phyloP scores from a whole-genome alignment of 1,140 invertebrate species.

The Macrocentrus cingulum region DNA sequence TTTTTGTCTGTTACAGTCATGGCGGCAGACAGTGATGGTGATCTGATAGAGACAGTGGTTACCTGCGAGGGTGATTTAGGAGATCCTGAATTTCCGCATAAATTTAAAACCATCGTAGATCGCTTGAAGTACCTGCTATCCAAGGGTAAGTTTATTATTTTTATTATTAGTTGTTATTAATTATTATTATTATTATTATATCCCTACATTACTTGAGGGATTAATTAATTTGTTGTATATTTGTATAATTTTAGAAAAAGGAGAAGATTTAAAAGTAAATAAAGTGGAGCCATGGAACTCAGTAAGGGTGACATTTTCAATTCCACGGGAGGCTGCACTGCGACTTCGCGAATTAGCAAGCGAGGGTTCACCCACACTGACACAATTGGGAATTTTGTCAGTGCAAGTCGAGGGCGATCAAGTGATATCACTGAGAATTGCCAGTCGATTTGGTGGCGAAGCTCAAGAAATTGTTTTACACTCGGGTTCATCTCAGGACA shows the following conservation, averaged over 20 bases:
- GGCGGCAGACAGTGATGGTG: slow-evolving; percentile 76
- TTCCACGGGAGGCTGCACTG: slow-evolving; percentile 90
- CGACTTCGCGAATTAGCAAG: slow-evolving; percentile 86
- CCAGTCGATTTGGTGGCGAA: slow-evolving; percentile 70
- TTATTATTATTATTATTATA: too few species aligned
- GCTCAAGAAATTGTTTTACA: slow-evolving; percentile 76
- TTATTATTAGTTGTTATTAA: too few species aligned
- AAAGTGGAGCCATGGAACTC: slow-evolving; percentile 99
- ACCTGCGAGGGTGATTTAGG: slow-evolving; percentile 79
- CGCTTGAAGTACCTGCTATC: slow-evolving; percentile 70
- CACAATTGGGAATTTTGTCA: slow-evolving; percentile 89
- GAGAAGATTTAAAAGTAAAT: slow-evolving; percentile 64
- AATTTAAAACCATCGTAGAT: slow-evolving; percentile 69
- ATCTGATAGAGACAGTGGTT: slow-evolving; percentile 72
- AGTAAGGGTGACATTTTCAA: slow-evolving; percentile 93
- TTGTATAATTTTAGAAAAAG: slow-evolving; percentile 50
- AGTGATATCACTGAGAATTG: slow-evolving; percentile 86
- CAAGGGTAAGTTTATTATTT: slow-evolving; percentile 63
- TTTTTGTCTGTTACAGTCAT: slow-evolving; percentile 56
- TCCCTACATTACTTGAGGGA: too few species aligned
- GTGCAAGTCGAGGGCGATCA: slow-evolving; percentile 96
- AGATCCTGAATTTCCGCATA: slow-evolving; percentile 72
- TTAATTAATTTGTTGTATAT: neutral
- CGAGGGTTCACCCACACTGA: slow-evolving; percentile 82
- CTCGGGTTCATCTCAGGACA: slow-evolving; percentile 55